Conservation (phyloP, 2,888 invertebrate species). For the Eudasyphora cyanicolor region DNA sequence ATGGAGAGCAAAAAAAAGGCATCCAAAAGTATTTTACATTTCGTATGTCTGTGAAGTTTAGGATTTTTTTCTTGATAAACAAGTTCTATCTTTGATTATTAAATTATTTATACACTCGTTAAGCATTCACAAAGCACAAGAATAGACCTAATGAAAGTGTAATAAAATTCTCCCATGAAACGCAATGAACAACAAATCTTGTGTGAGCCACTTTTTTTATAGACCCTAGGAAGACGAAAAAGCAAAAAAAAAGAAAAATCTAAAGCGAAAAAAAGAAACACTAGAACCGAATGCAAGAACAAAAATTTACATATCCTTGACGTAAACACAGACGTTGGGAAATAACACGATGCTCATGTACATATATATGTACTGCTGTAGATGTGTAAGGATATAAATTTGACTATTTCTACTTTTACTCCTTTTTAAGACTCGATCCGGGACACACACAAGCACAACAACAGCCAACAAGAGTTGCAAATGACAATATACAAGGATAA, state of each 20-base stretch:
- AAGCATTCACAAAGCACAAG: slow-evolving; percentile 10
- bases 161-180: slow-evolving; percentile 57
- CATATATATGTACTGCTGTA: neutral
- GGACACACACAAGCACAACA: neutral
- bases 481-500: neutral
- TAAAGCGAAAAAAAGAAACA: neutral
- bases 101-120: slow-evolving; percentile 21
- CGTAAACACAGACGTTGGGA: neutral
- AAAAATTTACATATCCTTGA: slow-evolving; percentile 55
- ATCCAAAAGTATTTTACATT: neutral
- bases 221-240: neutral
- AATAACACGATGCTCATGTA: neutral
- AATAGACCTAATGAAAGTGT: slow-evolving; percentile 59
- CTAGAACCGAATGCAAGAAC: neutral
- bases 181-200: slow-evolving; percentile 37
- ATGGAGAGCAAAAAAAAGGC: no score
- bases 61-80: neutral
- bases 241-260: neutral
- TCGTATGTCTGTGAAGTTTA: neutral
- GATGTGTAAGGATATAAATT: slow-evolving; percentile 1
- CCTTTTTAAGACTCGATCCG: neutral
- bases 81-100: slow-evolving; percentile 20
- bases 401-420: slow-evolving; percentile 21
- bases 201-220: slow-evolving; percentile 39
- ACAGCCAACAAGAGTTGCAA: neutral